Evolutionary conservation across 2,113 vertebrate species (phyloP).

Genomic region (Archocentrus centrarchus): DNA sequence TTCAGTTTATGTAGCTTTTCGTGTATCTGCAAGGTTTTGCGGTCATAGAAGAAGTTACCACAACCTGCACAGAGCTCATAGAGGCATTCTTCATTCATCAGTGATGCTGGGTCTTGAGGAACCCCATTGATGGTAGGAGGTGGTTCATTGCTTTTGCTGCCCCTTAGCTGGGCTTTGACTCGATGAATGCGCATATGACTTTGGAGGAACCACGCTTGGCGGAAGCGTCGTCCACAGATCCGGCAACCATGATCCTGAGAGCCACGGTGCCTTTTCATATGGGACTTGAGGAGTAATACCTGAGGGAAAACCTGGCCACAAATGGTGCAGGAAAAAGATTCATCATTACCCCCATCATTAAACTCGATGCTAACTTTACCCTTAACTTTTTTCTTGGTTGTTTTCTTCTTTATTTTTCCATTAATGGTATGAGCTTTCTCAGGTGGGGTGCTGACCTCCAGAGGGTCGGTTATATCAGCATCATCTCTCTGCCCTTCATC

Average conservation of each 20-base stretch:
- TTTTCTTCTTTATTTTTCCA: conserved; percentile 77
- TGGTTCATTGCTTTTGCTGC: conserved; percentile 76
- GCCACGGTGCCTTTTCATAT: conserved; percentile 94
- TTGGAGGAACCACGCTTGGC: conserved; percentile 97
- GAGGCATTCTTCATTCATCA: conserved; percentile 88
- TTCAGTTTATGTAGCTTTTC: conserved; percentile 85
- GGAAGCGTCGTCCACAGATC: conserved; percentile 95
- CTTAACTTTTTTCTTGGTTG: conserved; percentile 68
- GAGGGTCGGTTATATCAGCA: conserved; percentile 79
- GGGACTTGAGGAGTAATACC: conserved; percentile 92
- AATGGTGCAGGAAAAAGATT: conserved; percentile 88
- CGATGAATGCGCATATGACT: conserved; percentile 98
- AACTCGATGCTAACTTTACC: conserved; percentile 22
- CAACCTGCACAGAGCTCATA: conserved; percentile 95
- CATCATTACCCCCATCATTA: conserved; percentile 73
- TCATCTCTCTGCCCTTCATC: conserved; percentile 81
- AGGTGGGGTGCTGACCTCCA: conserved; percentile 83
- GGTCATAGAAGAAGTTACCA: conserved; percentile 92
- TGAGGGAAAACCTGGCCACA: conserved; percentile 94
- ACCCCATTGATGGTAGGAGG: conserved; percentile 91
- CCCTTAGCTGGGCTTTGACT: conserved; percentile 85
- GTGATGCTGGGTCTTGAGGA: conserved; percentile 85
- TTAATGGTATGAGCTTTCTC: conserved; percentile 87
- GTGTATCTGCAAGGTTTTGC: conserved; percentile 87
- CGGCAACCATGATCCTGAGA: conserved; percentile 93